These are phyloP conservation scores for Merops nubicus DNA, from an alignment of 2,113 vertebrate species.

Conservation along the genomic window DNA sequence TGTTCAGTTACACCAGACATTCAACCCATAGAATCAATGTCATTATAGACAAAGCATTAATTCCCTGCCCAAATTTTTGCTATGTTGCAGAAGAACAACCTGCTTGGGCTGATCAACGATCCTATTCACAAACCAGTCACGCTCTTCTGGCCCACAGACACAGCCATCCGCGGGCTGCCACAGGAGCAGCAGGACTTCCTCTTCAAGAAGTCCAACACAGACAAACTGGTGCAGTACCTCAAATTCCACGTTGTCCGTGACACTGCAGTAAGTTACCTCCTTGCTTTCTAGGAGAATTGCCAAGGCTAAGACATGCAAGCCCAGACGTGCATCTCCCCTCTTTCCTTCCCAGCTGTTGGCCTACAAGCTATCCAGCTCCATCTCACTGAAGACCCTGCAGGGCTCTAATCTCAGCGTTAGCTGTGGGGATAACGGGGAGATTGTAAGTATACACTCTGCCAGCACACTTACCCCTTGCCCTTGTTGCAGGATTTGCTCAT, in stretches of 20 bases:
- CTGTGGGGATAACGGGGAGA: constrained; percentile 76
- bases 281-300: neutral
- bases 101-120: constrained; percentile 78
- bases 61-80: neutral
- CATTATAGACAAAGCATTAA: neutral
- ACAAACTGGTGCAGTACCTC: constrained; percentile 84
- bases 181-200: constrained; percentile 87
- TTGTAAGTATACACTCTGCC: constrained; percentile 75
- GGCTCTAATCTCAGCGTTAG: constrained; percentile 83
- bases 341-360: constrained; percentile 65
- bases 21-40: neutral
- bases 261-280: constrained; percentile 79
- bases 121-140: constrained; percentile 83
- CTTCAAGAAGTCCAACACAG: constrained; percentile 77
- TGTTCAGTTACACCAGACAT: neutral
- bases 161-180: constrained; percentile 77
- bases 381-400: constrained; percentile 82
- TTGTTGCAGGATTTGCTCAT: neutral
- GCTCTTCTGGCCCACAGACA: constrained; percentile 87
- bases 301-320: neutral
- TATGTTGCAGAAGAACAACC: constrained; percentile 82
- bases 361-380: constrained; percentile 69
- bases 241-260: constrained; percentile 88
- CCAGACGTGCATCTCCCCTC: fast-evolving
- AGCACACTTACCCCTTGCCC: fast-evolving